Evolutionary conservation across 1,140 invertebrate species (phyloP), one percentile per base, ranked within the genome.

Genomic region (Varroa destructor): DNA sequence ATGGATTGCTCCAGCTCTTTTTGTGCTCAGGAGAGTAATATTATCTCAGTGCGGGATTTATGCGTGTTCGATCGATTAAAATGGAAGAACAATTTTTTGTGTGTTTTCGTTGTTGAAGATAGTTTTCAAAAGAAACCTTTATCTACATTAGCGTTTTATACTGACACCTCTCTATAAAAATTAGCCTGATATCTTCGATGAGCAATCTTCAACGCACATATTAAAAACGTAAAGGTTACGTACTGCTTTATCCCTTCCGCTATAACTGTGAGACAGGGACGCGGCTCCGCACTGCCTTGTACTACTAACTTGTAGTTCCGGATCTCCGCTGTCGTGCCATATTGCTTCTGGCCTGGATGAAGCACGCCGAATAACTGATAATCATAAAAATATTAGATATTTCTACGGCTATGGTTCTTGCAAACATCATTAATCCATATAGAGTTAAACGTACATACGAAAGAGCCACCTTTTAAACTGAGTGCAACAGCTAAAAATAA

Each of bases 291-390:
- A 37, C 40, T 46, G 2, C 40, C 3, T 12, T 10, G 40, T 12
- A 14, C 5, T 2, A 36, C 36, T 40, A 43, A 40, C 8, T 37
- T 67, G 61, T 43, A 67, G 37, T 37, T 37, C 2, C 61, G 61
- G 40, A 67, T 40, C 12, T 67, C 61, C 10, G 61, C 61, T 8
- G 61, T 67, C 12, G 61, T 67, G 61, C 61, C 61, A 46, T 25
- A 67, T 2, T 43, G 10, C 61, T 12, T 25, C 36, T 67, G 61
- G 12, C 61, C 40, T 37, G 61, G 61, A 37, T 67, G 46, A 2
- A 67, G 61, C 1, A 67, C 46, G 1, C 61, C 61, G 37, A 67
- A 67, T 8, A 67, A 40, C 61, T 67, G 61, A 67, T 12, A 12
- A 36, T 58, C 25, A 58, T 3, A 58, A 58, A 12, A 58, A 3